A percentile compares a stretch with the other conserved stretches of the same genome.
These are phyloP conservation scores for Ataeniobius toweri DNA, from an alignment of 2,797 vertebrate genomes.

Conservation along the genomic window DNA sequence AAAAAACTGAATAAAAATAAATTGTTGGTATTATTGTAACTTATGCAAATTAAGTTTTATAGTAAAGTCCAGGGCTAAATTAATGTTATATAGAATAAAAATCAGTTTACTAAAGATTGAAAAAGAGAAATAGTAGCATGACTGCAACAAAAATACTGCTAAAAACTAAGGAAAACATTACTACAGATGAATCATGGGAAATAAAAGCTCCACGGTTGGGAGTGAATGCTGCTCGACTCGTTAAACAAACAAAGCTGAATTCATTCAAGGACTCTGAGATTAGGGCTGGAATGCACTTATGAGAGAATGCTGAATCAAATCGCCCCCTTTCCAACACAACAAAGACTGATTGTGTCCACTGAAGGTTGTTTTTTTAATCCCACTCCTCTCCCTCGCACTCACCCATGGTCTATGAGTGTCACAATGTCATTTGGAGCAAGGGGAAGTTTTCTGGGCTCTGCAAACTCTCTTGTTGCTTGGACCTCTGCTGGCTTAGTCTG, in stretches of 20 bases:
- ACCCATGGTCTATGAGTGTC: slow-evolving; percentile 88
- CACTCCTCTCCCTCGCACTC: slow-evolving; percentile 49
- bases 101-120: neutral
- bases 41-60: neutral
- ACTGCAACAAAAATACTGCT: neutral
- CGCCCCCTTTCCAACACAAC: slow-evolving; percentile 30
- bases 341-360: slow-evolving; percentile 36
- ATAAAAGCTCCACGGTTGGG: neutral
- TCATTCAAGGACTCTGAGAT: slow-evolving; percentile 14
- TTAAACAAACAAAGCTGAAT: slow-evolving; percentile 30
- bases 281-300: slow-evolving; percentile 27
- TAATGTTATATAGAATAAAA: neutral
- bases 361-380: slow-evolving; percentile 25
- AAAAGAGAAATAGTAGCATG: neutral
- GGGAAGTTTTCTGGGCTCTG: slow-evolving; percentile 82
- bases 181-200: neutral
- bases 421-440: slow-evolving; percentile 81
- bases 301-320: slow-evolving; percentile 15
- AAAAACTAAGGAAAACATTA: neutral
- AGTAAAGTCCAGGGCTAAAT: neutral
- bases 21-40: neutral
- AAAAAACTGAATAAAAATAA: neutral
- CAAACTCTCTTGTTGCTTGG: slow-evolving; percentile 78
- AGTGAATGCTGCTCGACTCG: slow-evolving; percentile 1
- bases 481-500: slow-evolving; percentile 86